Conservation (phyloP, 2,113 vertebrate genomes). For the Corydoras sp. region DNA sequence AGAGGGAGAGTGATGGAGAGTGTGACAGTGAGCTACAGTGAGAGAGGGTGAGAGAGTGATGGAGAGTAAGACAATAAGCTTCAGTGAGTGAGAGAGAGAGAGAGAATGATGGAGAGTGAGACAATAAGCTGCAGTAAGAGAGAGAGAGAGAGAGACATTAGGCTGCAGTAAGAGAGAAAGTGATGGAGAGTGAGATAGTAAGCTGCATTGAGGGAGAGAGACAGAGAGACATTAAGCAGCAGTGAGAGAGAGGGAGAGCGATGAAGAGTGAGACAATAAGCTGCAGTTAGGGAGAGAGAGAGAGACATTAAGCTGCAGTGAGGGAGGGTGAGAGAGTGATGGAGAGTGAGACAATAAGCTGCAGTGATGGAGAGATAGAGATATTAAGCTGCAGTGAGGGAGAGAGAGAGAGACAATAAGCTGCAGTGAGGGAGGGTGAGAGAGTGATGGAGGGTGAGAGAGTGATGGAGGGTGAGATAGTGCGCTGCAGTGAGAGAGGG, state of each 20-base stretch:
- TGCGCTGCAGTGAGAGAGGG: no score
- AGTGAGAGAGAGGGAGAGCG: background rate
- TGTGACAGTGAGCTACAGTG: no score
- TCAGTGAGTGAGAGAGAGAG: no score
- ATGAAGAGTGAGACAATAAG: background rate
- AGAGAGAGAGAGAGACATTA: no score
- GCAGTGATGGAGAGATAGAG: slow-evolving; percentile 28
- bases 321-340: background rate
- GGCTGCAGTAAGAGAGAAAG: no score
- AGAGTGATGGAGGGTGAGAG: background rate
- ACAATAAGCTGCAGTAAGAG: no score
- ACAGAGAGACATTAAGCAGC: background rate
- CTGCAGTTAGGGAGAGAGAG: slow-evolving; percentile 24
- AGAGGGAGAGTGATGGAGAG: no score
- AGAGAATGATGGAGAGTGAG: no score
- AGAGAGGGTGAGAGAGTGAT: no score
- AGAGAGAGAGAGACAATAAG: background rate
- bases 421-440: slow-evolving; percentile 27
- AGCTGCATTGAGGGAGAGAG: background rate
- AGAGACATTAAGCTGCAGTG: slow-evolving; percentile 19
- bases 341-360: background rate
- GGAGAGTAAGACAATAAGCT: no score
- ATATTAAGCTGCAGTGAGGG: background rate
- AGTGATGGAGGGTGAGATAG: no score
- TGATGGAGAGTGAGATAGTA: no score